Evolutionary conservation across 2,797 vertebrate species (phyloP).

Genomic region (Phylloscopus collybita): DNA sequence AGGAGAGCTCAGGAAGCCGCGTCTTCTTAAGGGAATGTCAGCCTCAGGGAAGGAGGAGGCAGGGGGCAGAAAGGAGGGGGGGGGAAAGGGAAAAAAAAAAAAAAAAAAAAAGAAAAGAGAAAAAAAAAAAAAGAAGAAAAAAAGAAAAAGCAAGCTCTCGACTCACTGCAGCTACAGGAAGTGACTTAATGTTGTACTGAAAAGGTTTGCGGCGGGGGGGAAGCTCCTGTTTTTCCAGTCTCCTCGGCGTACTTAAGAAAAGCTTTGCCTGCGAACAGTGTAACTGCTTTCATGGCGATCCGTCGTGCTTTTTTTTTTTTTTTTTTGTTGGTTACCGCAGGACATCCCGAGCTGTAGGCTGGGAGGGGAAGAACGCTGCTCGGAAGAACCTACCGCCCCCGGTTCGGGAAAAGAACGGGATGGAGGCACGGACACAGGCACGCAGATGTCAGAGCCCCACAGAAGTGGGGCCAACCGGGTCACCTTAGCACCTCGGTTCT

Average conservation of each 20-base stretch:
- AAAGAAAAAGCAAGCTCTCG: background rate
- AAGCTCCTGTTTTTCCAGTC: constrained; percentile 32
- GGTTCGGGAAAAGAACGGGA: background rate
- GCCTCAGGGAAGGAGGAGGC: background rate
- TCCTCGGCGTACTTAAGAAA: background rate
- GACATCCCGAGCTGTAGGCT: background rate
- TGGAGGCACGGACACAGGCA: background rate
- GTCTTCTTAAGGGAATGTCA: background rate
- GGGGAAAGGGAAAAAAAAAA: too few relatives aligned
- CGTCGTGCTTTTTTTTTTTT: background rate
- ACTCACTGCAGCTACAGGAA: constrained; percentile 17
- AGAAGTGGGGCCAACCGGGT: too few relatives aligned
- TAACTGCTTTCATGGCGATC: background rate
- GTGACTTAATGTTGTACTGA: constrained; percentile 22
- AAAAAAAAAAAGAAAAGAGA: too few relatives aligned
- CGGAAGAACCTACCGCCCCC: background rate
- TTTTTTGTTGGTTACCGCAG: background rate
- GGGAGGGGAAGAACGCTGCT: background rate
- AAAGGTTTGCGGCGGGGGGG: background rate
- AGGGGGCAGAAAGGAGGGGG: too few relatives aligned
- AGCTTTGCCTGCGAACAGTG: background rate
- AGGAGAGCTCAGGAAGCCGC: background rate
- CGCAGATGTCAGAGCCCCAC: accelerated
- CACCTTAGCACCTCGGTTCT: background rate
- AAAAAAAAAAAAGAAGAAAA: background rate